Conservation (phyloP, 2,797 vertebrate genomes). For the Harpagifer antarcticus region DNA sequence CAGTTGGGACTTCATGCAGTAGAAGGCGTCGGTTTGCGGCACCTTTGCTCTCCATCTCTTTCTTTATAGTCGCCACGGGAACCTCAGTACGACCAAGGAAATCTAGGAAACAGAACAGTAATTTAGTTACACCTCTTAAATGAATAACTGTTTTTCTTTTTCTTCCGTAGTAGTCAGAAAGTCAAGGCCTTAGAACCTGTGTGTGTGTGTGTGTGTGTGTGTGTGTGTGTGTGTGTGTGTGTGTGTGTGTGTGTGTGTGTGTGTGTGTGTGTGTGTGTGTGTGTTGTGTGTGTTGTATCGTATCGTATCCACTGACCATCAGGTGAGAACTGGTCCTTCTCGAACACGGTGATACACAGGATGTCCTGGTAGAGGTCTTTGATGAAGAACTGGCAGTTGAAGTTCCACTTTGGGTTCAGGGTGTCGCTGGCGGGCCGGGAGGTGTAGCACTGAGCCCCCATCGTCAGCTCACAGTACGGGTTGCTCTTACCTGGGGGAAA, state of each 20-base stretch:
- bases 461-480: constrained; percentile 96
- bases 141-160: not conserved
- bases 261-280: too few relatives aligned
- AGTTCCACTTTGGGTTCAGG: constrained; percentile 97
- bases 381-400: constrained; percentile 98
- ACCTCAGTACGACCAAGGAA: constrained; percentile 97
- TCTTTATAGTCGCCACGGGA: constrained; percentile 96
- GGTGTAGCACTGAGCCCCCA: constrained; percentile 97
- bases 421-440: constrained; percentile 93
- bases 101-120: constrained; percentile 76
- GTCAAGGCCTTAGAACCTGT: too few relatives aligned
- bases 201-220: too few relatives aligned
- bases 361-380: constrained; percentile 97
- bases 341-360: constrained; percentile 95
- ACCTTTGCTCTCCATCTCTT: constrained; percentile 96
- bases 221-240: too few relatives aligned
- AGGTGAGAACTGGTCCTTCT: constrained; percentile 95
- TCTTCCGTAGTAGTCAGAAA: too few relatives aligned
- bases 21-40: constrained; percentile 90
- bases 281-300: too few relatives aligned
- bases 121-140: not conserved
- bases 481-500: constrained; percentile 91
- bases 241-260: too few relatives aligned
- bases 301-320: constrained; percentile 91
- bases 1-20: constrained; percentile 95